Percentiles rank a stretch among this genome's conserved stretches.
These are phyloP conservation scores for Zygaena filipendulae DNA, from an alignment of 2,888 invertebrate genomes.

Conservation along the genomic window DNA sequence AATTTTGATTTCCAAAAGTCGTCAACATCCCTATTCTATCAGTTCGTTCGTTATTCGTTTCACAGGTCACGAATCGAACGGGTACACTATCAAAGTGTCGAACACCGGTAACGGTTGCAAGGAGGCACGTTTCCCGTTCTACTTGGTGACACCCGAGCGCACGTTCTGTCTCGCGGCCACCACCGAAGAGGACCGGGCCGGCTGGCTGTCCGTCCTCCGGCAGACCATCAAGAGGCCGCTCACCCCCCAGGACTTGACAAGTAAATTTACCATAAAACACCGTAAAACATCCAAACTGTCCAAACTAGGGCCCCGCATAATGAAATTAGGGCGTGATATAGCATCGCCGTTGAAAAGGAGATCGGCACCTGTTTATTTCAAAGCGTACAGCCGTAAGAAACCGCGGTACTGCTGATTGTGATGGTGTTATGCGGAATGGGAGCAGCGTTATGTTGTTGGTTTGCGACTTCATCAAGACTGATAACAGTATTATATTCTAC, in stretches of 20 bases:
- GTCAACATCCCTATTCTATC: too few species aligned
- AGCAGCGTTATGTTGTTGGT: too few species aligned
- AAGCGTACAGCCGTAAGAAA: too few species aligned
- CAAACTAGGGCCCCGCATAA: too few species aligned
- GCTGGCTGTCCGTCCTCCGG: slow-evolving; percentile 83
- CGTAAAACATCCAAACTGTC: not conserved
- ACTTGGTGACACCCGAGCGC: slow-evolving; percentile 82
- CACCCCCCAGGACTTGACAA: slow-evolving; percentile 81
- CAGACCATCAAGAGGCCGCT: slow-evolving; percentile 79
- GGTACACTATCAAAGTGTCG: slow-evolving; percentile 76
- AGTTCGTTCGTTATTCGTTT: too few species aligned
- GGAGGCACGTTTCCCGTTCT: slow-evolving; percentile 84
- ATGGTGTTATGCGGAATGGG: too few species aligned
- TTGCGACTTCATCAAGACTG: too few species aligned
- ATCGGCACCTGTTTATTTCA: too few species aligned
- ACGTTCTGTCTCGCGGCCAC: slow-evolving; percentile 81
- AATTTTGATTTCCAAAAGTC: too few species aligned
- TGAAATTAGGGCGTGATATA: too few species aligned
- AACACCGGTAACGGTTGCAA: slow-evolving; percentile 69
- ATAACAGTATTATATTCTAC: too few species aligned
- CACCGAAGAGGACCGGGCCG: slow-evolving; percentile 79
- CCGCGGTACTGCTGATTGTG: too few species aligned
- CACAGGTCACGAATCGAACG: slow-evolving; percentile 78
- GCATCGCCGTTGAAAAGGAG: slow-evolving; percentile 14
- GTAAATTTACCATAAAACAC: slow-evolving; percentile 53